A percentile compares a stretch with the other conserved stretches of the same genome.
Evolutionary conservation across 1,140 invertebrate species (phyloP).

Genomic region (Lordiphosa clarofinis): DNA sequence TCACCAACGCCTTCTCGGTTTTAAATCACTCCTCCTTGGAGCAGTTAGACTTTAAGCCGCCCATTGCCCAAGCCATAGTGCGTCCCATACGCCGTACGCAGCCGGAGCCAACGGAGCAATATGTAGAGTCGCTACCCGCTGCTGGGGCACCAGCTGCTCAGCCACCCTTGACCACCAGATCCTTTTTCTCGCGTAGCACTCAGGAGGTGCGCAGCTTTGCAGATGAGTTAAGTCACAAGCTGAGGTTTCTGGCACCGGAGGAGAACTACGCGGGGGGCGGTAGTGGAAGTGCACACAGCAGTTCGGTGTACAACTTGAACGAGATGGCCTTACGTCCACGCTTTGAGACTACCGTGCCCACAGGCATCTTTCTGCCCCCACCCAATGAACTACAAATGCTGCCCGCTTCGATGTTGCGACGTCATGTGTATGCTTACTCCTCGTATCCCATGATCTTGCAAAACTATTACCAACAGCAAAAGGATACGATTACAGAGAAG

Average conservation of each 20-base stretch:
- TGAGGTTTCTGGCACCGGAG: slow-evolving; percentile 64
- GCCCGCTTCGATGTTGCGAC: slow-evolving; percentile 59
- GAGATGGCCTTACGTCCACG: slow-evolving; percentile 80
- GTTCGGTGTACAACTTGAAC: slow-evolving; percentile 1
- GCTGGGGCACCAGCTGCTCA: slow-evolving; percentile 11
- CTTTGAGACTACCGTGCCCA: slow-evolving; percentile 89
- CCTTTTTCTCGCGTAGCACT: slow-evolving; percentile 60
- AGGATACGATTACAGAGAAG: slow-evolving; percentile 13
- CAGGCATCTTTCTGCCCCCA: slow-evolving; percentile 88
- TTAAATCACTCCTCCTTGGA: slow-evolving; percentile 57
- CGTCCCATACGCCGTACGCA: slow-evolving; percentile 79
- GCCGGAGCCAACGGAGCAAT: slow-evolving; percentile 21
- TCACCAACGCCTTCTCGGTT: slow-evolving; percentile 63
- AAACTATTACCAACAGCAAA: slow-evolving; percentile 43
- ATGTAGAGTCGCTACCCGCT: slow-evolving; percentile 9
- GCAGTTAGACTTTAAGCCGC: slow-evolving; percentile 22
- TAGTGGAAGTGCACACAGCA: slow-evolving; percentile 46
- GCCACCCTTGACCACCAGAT: slow-evolving; percentile 28
- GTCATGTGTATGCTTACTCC: slow-evolving; percentile 74
- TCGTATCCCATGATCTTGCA: slow-evolving; percentile 72
- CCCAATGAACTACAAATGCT: slow-evolving; percentile 86
- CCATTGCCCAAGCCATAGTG: slow-evolving; percentile 75
- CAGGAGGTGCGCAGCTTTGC: slow-evolving; percentile 64
- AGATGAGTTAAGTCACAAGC: slow-evolving; percentile 70
- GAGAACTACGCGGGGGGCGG: slow-evolving; percentile 49